Evolutionary conservation across 2,797 vertebrate genomes (phyloP).

Genomic region (Hemibagrus guttatus): DNA sequence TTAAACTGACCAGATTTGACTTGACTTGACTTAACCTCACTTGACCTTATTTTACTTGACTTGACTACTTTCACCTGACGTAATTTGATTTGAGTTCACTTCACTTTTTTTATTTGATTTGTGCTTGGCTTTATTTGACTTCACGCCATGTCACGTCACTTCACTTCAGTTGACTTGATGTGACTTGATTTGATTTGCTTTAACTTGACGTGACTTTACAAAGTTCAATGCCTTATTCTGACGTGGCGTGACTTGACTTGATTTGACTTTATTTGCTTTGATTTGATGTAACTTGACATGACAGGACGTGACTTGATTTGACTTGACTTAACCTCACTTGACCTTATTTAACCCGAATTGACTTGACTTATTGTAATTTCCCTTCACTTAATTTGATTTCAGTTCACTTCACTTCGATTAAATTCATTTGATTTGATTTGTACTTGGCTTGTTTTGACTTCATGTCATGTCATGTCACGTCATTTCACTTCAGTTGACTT

Average conservation of each 20-base stretch:
- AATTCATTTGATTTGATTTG: not conserved
- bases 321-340: not conserved
- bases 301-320: not conserved
- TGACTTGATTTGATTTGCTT: not conserved
- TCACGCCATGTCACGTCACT: not conserved
- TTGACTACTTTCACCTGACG: too few species aligned
- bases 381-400: not conserved
- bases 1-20: not conserved
- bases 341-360: not conserved
- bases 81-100: not conserved
- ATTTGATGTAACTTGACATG: not conserved
- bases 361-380: not conserved
- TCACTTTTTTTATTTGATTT: not conserved
- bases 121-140: not conserved
- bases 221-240: too few species aligned
- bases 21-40: not conserved
- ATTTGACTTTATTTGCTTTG: not conserved
- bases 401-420: not conserved
- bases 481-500: not conserved
- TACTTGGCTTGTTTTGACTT: not conserved
- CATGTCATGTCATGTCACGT: too few species aligned
- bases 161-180: not conserved
- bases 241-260: not conserved
- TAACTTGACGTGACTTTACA: not conserved
- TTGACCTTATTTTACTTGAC: not conserved